Percentiles rank a stretch among this genome's conserved stretches.
These are phyloP conservation scores for Drosophila oshimai DNA, from an alignment of 1,140 invertebrate species.

Conservation along the genomic window DNA sequence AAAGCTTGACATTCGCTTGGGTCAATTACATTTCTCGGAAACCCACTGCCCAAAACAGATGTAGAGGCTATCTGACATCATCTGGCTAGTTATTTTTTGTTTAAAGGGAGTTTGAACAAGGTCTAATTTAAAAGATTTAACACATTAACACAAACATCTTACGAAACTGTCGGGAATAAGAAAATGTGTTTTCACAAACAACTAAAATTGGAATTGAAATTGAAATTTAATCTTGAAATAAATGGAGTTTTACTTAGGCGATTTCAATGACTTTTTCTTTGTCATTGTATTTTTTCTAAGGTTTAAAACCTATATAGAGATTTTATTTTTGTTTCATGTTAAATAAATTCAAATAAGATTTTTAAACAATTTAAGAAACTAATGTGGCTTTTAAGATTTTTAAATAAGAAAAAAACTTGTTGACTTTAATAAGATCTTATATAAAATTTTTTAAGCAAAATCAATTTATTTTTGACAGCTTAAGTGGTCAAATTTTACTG, in stretches of 20 bases:
- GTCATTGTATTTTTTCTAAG: too few relatives aligned
- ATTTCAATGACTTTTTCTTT: too few relatives aligned
- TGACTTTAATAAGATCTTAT: too few relatives aligned
- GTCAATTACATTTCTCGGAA: constrained; percentile 22
- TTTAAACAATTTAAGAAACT: neutral
- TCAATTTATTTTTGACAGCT: too few relatives aligned
- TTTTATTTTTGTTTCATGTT: too few relatives aligned
- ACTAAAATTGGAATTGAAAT: neutral
- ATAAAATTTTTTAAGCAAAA: too few relatives aligned
- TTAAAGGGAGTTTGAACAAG: neutral
- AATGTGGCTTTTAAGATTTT: too few relatives aligned
- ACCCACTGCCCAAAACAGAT: constrained; percentile 9
- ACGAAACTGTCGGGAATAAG: neutral
- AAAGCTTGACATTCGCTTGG: constrained; percentile 16
- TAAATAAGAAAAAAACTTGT: too few relatives aligned
- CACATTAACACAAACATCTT: constrained; percentile 3
- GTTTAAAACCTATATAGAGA: too few relatives aligned
- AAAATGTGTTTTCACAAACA: neutral
- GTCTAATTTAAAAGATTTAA: constrained; percentile 7
- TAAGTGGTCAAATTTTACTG: too few relatives aligned
- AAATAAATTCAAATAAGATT: too few relatives aligned
- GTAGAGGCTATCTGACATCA: constrained; percentile 18
- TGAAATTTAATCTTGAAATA: neutral
- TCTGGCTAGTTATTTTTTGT: neutral
- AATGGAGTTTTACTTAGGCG: too few relatives aligned